A percentile compares a stretch with the other conserved stretches of the same genome.
These are phyloP conservation scores for Amphiprion ocellaris DNA, from an alignment of 2,113 vertebrate genomes.

Conservation along the genomic window DNA sequence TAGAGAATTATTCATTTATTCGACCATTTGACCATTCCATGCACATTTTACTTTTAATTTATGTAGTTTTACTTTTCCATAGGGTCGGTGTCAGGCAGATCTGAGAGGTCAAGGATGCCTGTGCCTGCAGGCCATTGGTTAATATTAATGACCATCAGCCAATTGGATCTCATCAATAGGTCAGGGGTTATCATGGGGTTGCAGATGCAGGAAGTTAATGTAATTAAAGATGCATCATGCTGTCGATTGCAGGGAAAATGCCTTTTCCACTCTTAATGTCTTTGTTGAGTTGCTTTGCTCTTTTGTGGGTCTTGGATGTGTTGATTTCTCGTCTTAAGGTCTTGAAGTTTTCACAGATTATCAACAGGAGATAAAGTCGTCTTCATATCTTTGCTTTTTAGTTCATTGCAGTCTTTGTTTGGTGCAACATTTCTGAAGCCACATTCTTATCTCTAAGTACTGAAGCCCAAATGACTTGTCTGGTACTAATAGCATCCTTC, in stretches of 20 bases:
- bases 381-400: not conserved
- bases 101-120: slow-evolving; percentile 80
- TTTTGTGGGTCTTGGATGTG: not conserved
- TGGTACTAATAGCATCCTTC: slow-evolving; percentile 12
- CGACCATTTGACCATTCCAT: slow-evolving; percentile 13
- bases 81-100: slow-evolving; percentile 54
- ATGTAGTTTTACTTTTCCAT: slow-evolving; percentile 43
- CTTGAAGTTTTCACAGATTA: slow-evolving; percentile 3
- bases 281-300: slow-evolving; percentile 37
- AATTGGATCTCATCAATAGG: slow-evolving; percentile 79
- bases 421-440: not conserved
- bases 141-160: slow-evolving; percentile 81
- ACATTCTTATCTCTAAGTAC: not conserved
- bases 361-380: not conserved
- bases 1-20: slow-evolving; percentile 40
- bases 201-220: slow-evolving; percentile 80
- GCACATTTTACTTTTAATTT: slow-evolving; percentile 22
- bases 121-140: slow-evolving; percentile 72
- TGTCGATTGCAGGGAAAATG: slow-evolving; percentile 62
- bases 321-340: not conserved
- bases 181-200: slow-evolving; percentile 80
- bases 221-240: slow-evolving; percentile 78
- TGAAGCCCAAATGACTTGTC: not conserved
- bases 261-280: slow-evolving; percentile 37
- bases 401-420: not conserved